A percentile compares a stretch with the other conserved stretches of the same genome.
phyloP scores from a whole-genome alignment of 53 echinoderm and acorn worm genomes.

The Paracentrotus lividus region DNA sequence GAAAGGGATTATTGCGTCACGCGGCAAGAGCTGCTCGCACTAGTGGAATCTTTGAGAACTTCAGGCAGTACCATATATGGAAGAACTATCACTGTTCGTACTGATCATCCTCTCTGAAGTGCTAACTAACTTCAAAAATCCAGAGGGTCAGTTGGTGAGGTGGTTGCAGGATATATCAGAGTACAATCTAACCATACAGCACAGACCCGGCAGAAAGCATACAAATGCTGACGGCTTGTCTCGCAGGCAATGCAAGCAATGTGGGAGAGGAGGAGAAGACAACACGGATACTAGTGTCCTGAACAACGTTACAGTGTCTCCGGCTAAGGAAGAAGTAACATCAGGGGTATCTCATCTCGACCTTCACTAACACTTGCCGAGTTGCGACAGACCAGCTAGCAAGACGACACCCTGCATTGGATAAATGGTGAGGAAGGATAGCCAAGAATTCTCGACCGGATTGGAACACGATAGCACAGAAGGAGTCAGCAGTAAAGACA shows the following conservation, averaged over 20 bases:
- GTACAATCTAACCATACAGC: slow-evolving; percentile 18
- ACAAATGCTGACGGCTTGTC: slow-evolving; percentile 51
- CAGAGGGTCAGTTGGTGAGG: neutral
- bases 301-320: neutral
- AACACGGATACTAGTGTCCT: slow-evolving; percentile 64
- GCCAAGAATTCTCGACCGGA: neutral
- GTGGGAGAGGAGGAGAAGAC: slow-evolving; percentile 14
- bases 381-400: neutral
- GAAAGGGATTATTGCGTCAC: slow-evolving; percentile 44
- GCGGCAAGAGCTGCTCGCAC: slow-evolving; percentile 20
- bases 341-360: slow-evolving; percentile 3
- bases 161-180: slow-evolving; percentile 46
- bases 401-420: neutral
- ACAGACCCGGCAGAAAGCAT: neutral
- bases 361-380: neutral
- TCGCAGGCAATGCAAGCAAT: slow-evolving; percentile 8
- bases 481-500: neutral
- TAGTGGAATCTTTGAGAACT: neutral
- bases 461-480: neutral
- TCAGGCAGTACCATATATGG: slow-evolving; percentile 54
- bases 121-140: neutral
- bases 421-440: neutral
- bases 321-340: neutral
- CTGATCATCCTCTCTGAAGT: too few relatives aligned
- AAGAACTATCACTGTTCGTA: too few relatives aligned